phyloP scores from a whole-genome alignment of 2,113 vertebrate genomes.

The Aythya baeri region DNA sequence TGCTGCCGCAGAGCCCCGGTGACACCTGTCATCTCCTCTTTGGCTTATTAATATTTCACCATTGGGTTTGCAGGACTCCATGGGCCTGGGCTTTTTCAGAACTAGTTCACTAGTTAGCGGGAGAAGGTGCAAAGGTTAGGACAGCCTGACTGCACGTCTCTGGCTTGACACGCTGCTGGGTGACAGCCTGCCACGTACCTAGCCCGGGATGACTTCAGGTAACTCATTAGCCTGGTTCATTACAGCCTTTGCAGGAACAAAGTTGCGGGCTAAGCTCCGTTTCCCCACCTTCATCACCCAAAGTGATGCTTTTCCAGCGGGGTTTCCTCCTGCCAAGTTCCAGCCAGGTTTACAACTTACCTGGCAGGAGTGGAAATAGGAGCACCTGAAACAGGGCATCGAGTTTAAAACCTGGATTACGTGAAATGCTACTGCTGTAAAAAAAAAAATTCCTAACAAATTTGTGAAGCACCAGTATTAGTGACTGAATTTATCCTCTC shows the following conservation, averaged over 20 bases:
- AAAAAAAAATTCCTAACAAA: neutral
- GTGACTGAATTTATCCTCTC: neutral
- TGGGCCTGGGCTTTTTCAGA: neutral
- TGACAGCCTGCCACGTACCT: neutral
- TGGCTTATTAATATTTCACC: slow-evolving; percentile 5
- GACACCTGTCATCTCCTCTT: neutral
- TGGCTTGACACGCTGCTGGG: neutral
- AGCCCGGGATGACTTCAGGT: slow-evolving; percentile 8
- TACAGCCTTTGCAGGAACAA: neutral
- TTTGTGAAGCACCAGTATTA: neutral
- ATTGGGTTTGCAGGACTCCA: neutral
- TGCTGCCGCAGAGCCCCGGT: rapidly evolving
- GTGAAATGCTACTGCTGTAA: neutral
- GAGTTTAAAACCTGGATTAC: neutral
- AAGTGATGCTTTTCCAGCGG: neutral
- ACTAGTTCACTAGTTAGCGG: neutral
- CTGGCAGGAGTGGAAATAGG: neutral
- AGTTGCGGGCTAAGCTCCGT: neutral
- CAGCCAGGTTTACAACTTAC: neutral
- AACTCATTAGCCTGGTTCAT: slow-evolving; percentile 7
- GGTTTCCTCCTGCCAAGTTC: neutral
- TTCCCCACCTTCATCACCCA: rapidly evolving
- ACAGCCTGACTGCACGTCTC: neutral
- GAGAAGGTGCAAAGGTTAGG: slow-evolving; percentile 34
- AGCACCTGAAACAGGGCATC: neutral